Evolutionary conservation across 2,797 vertebrate genomes (phyloP).

Genomic region (Naso thynnoides): DNA sequence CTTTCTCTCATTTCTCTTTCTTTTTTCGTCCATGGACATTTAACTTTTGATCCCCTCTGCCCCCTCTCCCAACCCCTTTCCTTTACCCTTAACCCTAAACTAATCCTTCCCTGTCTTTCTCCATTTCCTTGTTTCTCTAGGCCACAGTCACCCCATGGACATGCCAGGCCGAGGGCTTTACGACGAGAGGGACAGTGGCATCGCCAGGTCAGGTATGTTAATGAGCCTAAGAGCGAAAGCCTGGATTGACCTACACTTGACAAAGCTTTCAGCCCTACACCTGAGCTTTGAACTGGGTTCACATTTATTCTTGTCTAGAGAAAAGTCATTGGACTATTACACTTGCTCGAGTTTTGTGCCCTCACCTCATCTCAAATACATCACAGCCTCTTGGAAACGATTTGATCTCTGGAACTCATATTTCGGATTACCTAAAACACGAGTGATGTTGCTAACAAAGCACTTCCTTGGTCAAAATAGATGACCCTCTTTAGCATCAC

Average conservation of each 20-base stretch:
- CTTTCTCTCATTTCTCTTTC: background rate
- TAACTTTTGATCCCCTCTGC: background rate
- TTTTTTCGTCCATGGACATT: background rate
- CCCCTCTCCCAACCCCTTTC: background rate
- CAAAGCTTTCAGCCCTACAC: conserved; percentile 14
- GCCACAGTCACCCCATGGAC: conserved; percentile 99
- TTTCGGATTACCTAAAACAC: background rate
- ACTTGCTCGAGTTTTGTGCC: background rate
- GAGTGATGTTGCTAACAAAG: background rate
- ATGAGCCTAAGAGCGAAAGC: conserved; percentile 59
- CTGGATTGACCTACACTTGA: conserved; percentile 63
- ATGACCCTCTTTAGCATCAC: conserved; percentile 22
- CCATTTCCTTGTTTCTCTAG: conserved; percentile 75
- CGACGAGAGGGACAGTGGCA: conserved; percentile 97
- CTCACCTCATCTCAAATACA: background rate
- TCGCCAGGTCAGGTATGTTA: conserved; percentile 95
- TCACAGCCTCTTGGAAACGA: too few species aligned
- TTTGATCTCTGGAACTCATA: too few species aligned
- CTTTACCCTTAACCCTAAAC: background rate
- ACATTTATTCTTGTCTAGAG: conserved; percentile 28
- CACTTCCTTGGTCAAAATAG: conserved; percentile 22
- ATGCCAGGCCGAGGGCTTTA: conserved; percentile 94
- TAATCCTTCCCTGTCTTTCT: background rate
- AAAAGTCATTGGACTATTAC: conserved; percentile 1
- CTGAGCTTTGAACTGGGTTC: conserved; percentile 30